Conservation (phyloP, 2,888 invertebrate genomes). For the Stratiomys singularior region DNA sequence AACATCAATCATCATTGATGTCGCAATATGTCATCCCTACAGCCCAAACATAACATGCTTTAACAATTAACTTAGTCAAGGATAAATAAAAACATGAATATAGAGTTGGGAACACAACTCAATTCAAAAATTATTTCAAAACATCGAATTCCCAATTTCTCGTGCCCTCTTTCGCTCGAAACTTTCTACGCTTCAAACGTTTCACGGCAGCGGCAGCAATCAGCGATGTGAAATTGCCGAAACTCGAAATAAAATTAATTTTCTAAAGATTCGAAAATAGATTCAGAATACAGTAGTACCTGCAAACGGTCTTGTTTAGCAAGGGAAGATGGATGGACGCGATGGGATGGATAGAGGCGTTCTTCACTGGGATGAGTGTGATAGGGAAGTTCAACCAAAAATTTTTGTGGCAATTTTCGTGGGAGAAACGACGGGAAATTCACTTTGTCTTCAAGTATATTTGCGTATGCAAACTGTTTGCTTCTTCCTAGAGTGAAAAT, state of each 20-base stretch:
- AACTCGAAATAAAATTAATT: constrained; percentile 9
- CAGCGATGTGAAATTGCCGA: neutral
- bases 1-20: no score
- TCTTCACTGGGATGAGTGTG: neutral
- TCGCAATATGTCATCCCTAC: constrained; percentile 4
- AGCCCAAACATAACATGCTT: constrained; percentile 18
- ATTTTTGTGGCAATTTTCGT: constrained; percentile 28
- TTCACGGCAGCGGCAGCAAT: neutral
- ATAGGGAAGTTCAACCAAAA: constrained; percentile 14
- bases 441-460: constrained; percentile 14
- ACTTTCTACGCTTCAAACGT: neutral
- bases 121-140: neutral
- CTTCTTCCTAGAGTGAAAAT: constrained; percentile 6
- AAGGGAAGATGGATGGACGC: neutral
- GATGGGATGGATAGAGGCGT: neutral
- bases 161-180: neutral
- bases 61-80: no score
- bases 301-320: constrained; percentile 3
- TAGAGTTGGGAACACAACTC: neutral
- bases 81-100: neutral
- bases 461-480: constrained; percentile 3
- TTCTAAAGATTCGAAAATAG: neutral
- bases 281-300: neutral
- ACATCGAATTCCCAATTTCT: constrained; percentile 1
- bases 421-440: constrained; percentile 39